Conservation (phyloP, 2,797 vertebrate genomes). For the Setipinna tenuifilis region DNA sequence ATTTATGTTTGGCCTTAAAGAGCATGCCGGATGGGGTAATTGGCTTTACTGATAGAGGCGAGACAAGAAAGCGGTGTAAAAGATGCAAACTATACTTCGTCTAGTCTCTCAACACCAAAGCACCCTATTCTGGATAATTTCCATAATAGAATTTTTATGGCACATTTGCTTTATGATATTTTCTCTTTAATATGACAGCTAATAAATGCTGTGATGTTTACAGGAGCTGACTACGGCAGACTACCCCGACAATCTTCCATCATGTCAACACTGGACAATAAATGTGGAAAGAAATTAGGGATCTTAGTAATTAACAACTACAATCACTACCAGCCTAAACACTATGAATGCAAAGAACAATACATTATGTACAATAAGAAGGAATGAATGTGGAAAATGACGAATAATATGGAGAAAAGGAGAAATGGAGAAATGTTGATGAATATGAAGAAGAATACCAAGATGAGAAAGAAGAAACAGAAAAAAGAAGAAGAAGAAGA, state of each 20-base stretch:
- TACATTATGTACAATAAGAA: too few relatives aligned
- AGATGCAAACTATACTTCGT: background rate
- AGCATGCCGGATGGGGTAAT: background rate
- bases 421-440: too few relatives aligned
- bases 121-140: background rate
- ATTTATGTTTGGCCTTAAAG: constrained; percentile 7
- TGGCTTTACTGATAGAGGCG: background rate
- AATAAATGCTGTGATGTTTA: constrained; percentile 13
- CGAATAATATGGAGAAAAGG: too few relatives aligned
- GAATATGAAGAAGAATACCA: background rate
- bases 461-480: constrained; percentile 51
- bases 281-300: background rate
- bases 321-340: too few relatives aligned
- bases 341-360: too few relatives aligned
- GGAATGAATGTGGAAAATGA: too few relatives aligned
- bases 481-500: constrained; percentile 66
- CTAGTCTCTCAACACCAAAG: background rate
- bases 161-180: constrained; percentile 15
- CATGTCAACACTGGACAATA: background rate
- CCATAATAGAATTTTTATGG: constrained; percentile 14
- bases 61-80: background rate
- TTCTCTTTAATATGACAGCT: constrained; percentile 15
- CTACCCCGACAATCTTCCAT: constrained; percentile 6
- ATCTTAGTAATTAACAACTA: too few relatives aligned
- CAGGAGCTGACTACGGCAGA: background rate